These are phyloP conservation scores for Psococerastis gibbosa DNA, from an alignment of 2,888 invertebrate species.

Conservation along the genomic window DNA sequence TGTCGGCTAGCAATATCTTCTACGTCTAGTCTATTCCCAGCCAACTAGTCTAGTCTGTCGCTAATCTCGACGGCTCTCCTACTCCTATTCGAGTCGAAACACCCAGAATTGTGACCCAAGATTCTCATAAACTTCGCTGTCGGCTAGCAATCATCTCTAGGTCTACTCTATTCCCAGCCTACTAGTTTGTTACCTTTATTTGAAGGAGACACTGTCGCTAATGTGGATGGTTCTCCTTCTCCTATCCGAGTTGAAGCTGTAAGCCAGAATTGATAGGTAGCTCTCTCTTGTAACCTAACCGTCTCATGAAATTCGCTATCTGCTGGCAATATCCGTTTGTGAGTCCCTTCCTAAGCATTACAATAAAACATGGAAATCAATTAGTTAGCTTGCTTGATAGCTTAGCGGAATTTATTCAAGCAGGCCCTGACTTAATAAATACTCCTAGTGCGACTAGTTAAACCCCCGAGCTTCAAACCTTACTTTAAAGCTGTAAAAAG, in stretches of 20 bases:
- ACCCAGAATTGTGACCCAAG: too few species aligned
- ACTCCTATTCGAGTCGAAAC: conserved; percentile 71
- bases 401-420: conserved; percentile 3
- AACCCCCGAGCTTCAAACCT: too few species aligned
- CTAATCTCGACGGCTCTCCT: conserved; percentile 59
- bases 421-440: too few species aligned
- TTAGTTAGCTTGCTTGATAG: not conserved
- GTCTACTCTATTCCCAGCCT: too few species aligned
- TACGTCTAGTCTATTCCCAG: too few species aligned
- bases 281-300: conserved; percentile 45
- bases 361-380: conserved; percentile 6
- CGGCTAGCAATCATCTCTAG: too few species aligned
- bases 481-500: too few species aligned
- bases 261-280: conserved; percentile 51
- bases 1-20: conserved; percentile 45
- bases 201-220: conserved; percentile 54
- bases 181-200: conserved; percentile 35
- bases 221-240: conserved; percentile 62
- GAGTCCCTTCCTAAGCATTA: conserved; percentile 41
- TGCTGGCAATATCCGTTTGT: conserved; percentile 51
- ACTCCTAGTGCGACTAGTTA: too few species aligned
- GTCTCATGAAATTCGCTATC: conserved; percentile 52
- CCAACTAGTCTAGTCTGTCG: too few species aligned
- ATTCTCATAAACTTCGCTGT: too few species aligned
- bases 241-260: conserved; percentile 66